Evolutionary conservation across 1,140 invertebrate species (phyloP).

Genomic region (Lineus longissimus): DNA sequence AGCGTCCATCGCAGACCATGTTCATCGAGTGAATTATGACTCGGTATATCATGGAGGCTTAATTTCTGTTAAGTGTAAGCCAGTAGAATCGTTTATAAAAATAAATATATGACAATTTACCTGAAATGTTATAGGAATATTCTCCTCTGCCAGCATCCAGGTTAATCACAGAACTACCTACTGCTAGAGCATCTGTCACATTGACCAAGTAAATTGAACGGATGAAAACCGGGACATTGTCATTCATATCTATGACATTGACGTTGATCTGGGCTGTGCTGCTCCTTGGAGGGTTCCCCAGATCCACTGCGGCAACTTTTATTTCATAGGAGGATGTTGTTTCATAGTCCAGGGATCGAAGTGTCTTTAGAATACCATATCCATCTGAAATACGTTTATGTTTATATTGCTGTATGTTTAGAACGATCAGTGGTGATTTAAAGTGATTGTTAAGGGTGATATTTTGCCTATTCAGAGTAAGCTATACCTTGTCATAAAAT

Average conservation of each 20-base stretch:
- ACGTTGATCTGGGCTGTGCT: background rate
- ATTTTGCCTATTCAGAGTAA: too few relatives aligned
- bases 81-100: too few relatives aligned
- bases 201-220: background rate
- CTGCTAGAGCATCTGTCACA: background rate
- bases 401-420: too few relatives aligned
- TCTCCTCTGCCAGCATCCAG: background rate
- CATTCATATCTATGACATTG: conserved; percentile 1
- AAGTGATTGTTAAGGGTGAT: too few relatives aligned
- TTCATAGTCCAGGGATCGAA: background rate
- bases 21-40: too few relatives aligned
- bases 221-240: background rate
- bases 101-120: background rate
- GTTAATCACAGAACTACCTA: background rate
- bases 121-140: background rate
- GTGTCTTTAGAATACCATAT: background rate
- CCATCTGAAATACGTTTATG: background rate
- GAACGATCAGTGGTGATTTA: too few relatives aligned
- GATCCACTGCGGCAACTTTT: background rate
- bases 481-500: too few relatives aligned
- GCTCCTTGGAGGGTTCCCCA: background rate
- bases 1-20: too few relatives aligned
- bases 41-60: too few relatives aligned
- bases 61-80: too few relatives aligned
- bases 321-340: background rate